Base-by-base conservation (phyloP, 1,140 invertebrate genomes). In the Gryon sp. region DNA sequence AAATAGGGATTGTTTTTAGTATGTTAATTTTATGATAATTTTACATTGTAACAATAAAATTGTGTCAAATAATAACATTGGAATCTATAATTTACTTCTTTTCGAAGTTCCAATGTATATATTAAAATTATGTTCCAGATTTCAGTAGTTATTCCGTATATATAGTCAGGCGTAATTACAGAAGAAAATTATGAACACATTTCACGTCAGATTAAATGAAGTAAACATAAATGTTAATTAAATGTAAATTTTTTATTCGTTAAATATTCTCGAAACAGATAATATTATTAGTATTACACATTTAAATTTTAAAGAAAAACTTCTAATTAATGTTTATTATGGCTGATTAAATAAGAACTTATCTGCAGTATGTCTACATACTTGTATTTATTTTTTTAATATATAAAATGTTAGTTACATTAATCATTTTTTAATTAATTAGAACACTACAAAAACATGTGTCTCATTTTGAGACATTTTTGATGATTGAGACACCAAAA, bases 51-150 rank as follows among this genome's bases (percentile, higher is more conserved):
- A n/a, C n/a, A n/a, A n/a, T n/a, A n/a, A n/a, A n/a, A n/a, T n/a
- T n/a, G n/a, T n/a, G n/a, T n/a, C 22, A 60, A 53, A 60, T 14
- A 70, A 45, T 38, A 5, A 16, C 19, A 28, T 20, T n/a, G 16
- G 62, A 70, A 62, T 62, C 38, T 70, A 38, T 38, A 46, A 62
- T 62, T n/a, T 60, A 70, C 16, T 45, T n/a, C 22, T 53, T 36
- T 55, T 70, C 28, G 18, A 20, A 20, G 4, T 12, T 36, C 12
- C 34, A 18, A 60, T 62, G 32, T 55, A 43, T 9, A 72, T 19
- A 53, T 20, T 72, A 55, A 62, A 62, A 60, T 72, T 55, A 52
- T 48, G 40, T 62, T 46, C 12, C 20, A 62, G 34, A 72, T 62
- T 53, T 52, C 41, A 20, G 28, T 32, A 20, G 20, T 60, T 50